Evolutionary conservation across 1,140 invertebrate species (phyloP), one percentile per base, ranked within the genome.

Genomic region (Drosophila insularis): DNA sequence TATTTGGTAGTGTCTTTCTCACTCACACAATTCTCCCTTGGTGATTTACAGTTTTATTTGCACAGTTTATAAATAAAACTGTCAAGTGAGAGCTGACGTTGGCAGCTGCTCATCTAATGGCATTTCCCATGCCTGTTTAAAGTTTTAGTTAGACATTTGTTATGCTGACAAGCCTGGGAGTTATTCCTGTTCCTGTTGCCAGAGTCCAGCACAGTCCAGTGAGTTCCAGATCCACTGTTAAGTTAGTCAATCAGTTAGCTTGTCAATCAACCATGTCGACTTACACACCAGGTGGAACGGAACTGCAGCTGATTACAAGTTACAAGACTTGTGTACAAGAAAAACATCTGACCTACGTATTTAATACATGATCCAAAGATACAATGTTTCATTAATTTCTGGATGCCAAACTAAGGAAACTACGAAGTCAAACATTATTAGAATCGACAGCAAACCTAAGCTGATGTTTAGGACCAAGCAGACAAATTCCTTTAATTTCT

Each of bases 1-100:
- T 50, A 50, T 50, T 50, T 50, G 43, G 17, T 8, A 1, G 7
- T 75, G 39, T 75, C 14, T 35, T 37, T 27, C 54, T 11, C 37
- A 31, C 3, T 66, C 14, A 23, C 63, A 1, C 32, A 39, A 32
- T 64, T 55, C 21, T 31, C 11, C 66, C 64, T 60, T 64, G 63
- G 63, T 82, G 82, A 79, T 86, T 86, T 86, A 87, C 82, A 78
- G 80, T 86, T 87, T 87, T 86, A 79, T 86, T 86, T 86, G 82
- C 82, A 79, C 82, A 86, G 82, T 86, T 86, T 86, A 86, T 86
- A 86, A 87, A 86, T 87, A 87, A 79, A 87, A 87, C 72, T 66
- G 74, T 81, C 82, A 86, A 86, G 84, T 81, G 63, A 70, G 67
- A 62, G 78, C 65, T 74, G 58, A 77, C 67, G 74, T 54, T 85